Evolutionary conservation across 2,113 vertebrate genomes (phyloP).

Genomic region (Zosterops hypoxanthus): DNA sequence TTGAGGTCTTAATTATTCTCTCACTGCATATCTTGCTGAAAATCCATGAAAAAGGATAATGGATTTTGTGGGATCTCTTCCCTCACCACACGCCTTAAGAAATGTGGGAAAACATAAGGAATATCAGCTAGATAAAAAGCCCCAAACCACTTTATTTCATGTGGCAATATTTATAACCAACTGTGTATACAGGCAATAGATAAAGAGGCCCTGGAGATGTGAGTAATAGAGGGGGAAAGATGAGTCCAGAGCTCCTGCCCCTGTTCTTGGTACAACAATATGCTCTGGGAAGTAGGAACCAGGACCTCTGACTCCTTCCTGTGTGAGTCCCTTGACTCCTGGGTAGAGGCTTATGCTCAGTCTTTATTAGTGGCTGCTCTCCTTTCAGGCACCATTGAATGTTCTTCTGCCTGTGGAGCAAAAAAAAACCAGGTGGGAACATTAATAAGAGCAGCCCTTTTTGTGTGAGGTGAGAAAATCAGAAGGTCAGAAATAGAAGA

Average conservation of each 20-base stretch:
- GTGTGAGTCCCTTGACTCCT: rapidly evolving
- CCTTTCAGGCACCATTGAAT: not conserved
- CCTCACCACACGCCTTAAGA: not conserved
- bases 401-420: not conserved
- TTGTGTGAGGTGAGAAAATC: not conserved
- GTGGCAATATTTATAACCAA: not conserved
- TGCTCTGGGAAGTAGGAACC: not conserved
- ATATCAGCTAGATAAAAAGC: not conserved
- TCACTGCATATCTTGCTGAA: not conserved
- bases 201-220: not conserved
- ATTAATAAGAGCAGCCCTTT: not conserved
- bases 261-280: rapidly evolving
- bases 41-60: not conserved
- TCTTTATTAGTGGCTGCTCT: not conserved
- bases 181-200: not conserved
- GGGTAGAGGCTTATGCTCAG: not conserved
- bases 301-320: not conserved
- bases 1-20: not conserved
- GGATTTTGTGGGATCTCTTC: not conserved
- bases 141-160: not conserved
- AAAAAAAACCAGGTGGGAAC: rapidly evolving
- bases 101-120: not conserved
- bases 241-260: not conserved
- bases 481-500: not conserved
- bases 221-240: not conserved